Evolutionary conservation across 2,797 vertebrate species (phyloP), one percentile per base, ranked within the genome.

Genomic region (Tangara arthus): DNA sequence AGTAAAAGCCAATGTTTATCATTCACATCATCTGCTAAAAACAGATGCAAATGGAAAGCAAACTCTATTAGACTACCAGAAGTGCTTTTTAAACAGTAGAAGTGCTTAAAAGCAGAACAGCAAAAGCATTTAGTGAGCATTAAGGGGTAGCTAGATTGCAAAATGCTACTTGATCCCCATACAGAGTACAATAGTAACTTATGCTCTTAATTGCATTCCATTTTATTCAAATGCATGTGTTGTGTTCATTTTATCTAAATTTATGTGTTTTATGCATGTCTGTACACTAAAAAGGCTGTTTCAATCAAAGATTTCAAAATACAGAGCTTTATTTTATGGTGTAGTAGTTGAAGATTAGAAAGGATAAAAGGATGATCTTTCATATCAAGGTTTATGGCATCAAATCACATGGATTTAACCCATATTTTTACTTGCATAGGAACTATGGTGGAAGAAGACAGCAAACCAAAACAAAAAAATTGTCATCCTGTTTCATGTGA

Each of bases 341-440:
- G 30, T 44, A 57, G 42, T 39, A 50, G 73, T 14, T 60, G 88
- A 87, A 94, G 94, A 97, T 97, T 95, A 96, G 82, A 60, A 89
- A 77, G 88, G 82, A 94, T 97, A 84, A 95, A 88, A 94, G 32
- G 73, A 91, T 95, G 34, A 94, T 84, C 68, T 82, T 91, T 76
- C 34, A 47, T 77, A 69, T 82, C 44, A 92, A 37, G 92, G 21
- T 91, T 95, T 95, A 88, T 79, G 61, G 7, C 21, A 83, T 71
- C 65, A 70, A 82, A 90, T 83, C 63, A 44, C 39, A 71, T 44
- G 12, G 60, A 46, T 80, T 91, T 91, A 86, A 47, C 69, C 53
- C 82, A 72, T 89, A 56, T 81, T 92, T 79, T 86, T 64, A 84
- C 21, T 87, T 79, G 19, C 21, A n/a, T 30, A 90, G 22, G 23